These are phyloP conservation scores for Scelioninae gen. 1 DNA, from an alignment of 2,888 invertebrate genomes.

Conservation along the genomic window DNA sequence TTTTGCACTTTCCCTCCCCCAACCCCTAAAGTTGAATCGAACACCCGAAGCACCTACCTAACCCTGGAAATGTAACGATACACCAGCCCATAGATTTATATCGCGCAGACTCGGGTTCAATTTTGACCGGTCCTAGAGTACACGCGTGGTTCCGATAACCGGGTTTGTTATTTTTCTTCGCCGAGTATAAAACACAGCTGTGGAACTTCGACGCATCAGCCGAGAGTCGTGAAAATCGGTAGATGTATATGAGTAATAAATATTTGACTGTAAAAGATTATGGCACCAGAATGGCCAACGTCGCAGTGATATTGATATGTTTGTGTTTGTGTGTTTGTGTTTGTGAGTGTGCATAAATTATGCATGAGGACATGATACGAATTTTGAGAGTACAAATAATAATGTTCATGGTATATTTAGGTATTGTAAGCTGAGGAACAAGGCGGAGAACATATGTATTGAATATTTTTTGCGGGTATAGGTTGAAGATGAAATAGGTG, in stretches of 20 bases:
- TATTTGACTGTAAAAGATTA: conserved; percentile 59
- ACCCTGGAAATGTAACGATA: conserved; percentile 74
- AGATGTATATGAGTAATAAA: conserved; percentile 38
- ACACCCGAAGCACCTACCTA: conserved; percentile 69
- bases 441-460: too few relatives aligned
- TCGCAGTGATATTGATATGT: conserved; percentile 53
- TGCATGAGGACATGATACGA: conserved; percentile 11
- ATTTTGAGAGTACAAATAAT: conserved; percentile 7
- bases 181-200: conserved; percentile 58
- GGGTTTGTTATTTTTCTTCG: conserved; percentile 38
- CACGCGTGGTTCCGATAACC: conserved; percentile 29
- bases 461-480: too few relatives aligned
- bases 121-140: conserved; percentile 72
- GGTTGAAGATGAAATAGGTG: too few relatives aligned
- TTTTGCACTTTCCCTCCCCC: conserved; percentile 2
- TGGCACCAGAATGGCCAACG: conserved; percentile 11
- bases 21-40: conserved; percentile 45
- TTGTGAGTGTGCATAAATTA: conserved; percentile 25
- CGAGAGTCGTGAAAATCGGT: conserved; percentile 44
- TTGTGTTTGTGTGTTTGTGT: conserved; percentile 30
- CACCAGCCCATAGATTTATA: conserved; percentile 77
- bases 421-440: too few relatives aligned
- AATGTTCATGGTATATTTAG: too few relatives aligned
- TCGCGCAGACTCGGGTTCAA: conserved; percentile 77
- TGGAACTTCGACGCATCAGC: conserved; percentile 33